A percentile compares a stretch with the other conserved stretches of the same genome.
Conservation (phyloP, 2,113 vertebrate genomes). For the Pleuronectes platessa region DNA sequence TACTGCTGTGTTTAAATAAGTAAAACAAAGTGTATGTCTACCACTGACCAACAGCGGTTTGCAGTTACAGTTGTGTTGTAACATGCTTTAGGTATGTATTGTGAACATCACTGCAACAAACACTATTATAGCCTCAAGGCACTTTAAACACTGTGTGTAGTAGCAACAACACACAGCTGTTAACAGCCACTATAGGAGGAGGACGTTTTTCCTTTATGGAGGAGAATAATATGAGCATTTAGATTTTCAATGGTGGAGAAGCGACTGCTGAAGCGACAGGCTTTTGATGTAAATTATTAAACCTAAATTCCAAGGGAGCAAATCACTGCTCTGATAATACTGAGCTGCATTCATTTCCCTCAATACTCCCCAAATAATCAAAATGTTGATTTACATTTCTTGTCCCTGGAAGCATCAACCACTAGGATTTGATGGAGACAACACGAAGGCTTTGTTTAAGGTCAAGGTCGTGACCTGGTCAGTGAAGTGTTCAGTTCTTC, state of each 20-base stretch:
- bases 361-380: neutral
- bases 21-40: too few species aligned
- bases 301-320: neutral
- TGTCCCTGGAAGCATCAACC: neutral
- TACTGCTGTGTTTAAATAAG: too few species aligned
- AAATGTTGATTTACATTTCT: neutral
- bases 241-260: neutral
- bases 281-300: constrained; percentile 1
- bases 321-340: neutral
- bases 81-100: neutral
- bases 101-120: neutral
- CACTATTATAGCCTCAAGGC: too few species aligned
- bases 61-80: neutral
- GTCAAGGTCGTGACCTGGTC: neutral
- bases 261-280: neutral
- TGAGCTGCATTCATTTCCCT: neutral
- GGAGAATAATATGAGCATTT: neutral
- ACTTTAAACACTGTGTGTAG: too few species aligned
- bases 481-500: neutral
- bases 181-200: too few species aligned
- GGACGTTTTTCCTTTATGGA: neutral
- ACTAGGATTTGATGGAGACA: neutral
- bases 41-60: too few species aligned
- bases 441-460: neutral
- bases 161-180: too few species aligned